Evolutionary conservation across 2,888 invertebrate species (phyloP), one percentile per base, ranked within the genome.

Genomic region (Microctonus aethiopoides): DNA sequence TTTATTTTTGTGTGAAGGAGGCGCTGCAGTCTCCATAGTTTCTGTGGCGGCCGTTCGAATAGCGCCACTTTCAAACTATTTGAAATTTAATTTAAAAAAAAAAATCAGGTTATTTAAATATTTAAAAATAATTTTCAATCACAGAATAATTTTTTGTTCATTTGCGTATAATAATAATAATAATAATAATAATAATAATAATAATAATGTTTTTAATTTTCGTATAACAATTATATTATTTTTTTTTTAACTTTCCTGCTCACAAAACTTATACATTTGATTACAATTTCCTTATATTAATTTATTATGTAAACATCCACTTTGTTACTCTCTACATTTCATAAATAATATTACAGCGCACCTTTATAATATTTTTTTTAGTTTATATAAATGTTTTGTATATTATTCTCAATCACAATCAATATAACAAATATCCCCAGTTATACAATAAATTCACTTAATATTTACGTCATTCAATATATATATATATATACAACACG

Each of bases 381-480:
- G 16, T 46, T 16, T 46, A 46, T 46, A 5, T 29, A 29, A 5
- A 5, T 29, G 7, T 29, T 29, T 29, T 29, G 7, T 29, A 5
- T 29, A 29, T 29, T 29, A 29, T 29, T 29, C 46, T 46, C 20
- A 16, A 46, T 46, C 46, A 46, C 16, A 46, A 46, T 46, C 6
- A 46, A 46, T 46, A 46, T 46, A 46, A 6, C 46, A n/a, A 46
- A 46, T 16, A 46, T 16, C 46, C 46, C 46, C 16, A 46, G 16
- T 46, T 46, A 46, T 39, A n/a, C n/a, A 3, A 39, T 46, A 16
- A n/a, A 16, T 46, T 5, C 7, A 46, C 16, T 9, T 46, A 46
- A 46, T 46, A 46, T 46, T 46, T 46, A 46, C 46, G 46, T 46
- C 46, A 46, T 46, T 46, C 46, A 46, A 16, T 46, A 46, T 46